These are phyloP conservation scores for Bos javanicus DNA, from an alignment of 2,113 vertebrate species.

Conservation along the genomic window DNA sequence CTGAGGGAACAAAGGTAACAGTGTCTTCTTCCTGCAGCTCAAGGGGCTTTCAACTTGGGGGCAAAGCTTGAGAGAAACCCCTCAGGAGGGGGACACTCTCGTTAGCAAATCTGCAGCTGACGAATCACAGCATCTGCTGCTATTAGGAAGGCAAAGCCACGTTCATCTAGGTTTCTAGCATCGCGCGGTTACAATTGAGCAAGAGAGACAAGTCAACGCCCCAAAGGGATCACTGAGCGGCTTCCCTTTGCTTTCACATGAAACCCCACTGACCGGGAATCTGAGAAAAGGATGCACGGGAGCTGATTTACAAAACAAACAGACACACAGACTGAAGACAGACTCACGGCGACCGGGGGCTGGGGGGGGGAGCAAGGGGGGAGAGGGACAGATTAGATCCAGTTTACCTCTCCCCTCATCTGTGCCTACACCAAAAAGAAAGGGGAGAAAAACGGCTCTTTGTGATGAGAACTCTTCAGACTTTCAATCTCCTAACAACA, in stretches of 20 bases:
- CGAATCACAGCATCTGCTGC: rapidly evolving
- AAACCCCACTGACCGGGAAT: not conserved
- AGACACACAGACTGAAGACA: not conserved
- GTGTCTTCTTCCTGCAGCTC: slow-evolving; percentile 40
- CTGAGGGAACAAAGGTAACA: slow-evolving; percentile 38
- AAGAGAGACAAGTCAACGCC: rapidly evolving
- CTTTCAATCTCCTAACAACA: not conserved
- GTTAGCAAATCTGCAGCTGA: not conserved
- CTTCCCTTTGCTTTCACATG: not conserved
- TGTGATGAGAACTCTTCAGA: not conserved
- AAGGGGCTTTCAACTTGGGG: not conserved
- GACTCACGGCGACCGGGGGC: not conserved
- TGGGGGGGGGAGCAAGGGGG: too few species aligned
- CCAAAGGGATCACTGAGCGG: rapidly evolving
- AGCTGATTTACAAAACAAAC: not conserved
- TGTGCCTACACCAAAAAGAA: rapidly evolving
- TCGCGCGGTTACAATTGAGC: rapidly evolving
- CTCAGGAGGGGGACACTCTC: not conserved
- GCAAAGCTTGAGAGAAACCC: slow-evolving; percentile 26
- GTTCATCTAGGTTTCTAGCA: not conserved
- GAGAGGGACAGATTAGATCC: not conserved
- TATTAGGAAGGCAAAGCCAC: not conserved
- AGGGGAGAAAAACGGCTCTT: not conserved
- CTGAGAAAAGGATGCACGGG: rapidly evolving
- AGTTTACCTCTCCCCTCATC: rapidly evolving